Evolutionary conservation across 1,140 invertebrate species (phyloP).

Genomic region (Megathymus violae): DNA sequence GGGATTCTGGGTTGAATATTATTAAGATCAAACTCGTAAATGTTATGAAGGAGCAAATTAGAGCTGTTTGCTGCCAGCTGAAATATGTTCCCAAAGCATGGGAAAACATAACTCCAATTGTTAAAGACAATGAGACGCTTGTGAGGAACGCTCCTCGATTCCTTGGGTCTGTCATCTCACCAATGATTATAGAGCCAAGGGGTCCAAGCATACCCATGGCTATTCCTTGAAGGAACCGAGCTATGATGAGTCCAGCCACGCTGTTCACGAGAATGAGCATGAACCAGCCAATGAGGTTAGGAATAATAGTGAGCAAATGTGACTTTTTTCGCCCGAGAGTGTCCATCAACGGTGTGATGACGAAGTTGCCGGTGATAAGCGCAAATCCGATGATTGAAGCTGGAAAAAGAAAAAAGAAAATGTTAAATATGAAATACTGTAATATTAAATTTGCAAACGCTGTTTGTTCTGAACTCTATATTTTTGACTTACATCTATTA

Average conservation of each 20-base stretch:
- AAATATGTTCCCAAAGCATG: slow-evolving; percentile 63
- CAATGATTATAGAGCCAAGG: slow-evolving; percentile 72
- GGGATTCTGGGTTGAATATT: slow-evolving; percentile 71
- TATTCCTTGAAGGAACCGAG: slow-evolving; percentile 69
- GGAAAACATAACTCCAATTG: slow-evolving; percentile 66
- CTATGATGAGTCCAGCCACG: slow-evolving; percentile 62
- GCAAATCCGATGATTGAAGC: slow-evolving; percentile 75
- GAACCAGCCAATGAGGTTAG: slow-evolving; percentile 67
- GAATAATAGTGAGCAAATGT: slow-evolving; percentile 62
- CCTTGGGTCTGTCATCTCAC: slow-evolving; percentile 77
- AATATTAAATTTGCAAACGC: too few relatives aligned
- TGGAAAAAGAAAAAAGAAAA: slow-evolving; percentile 44
- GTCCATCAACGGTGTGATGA: slow-evolving; percentile 68
- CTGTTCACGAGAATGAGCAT: slow-evolving; percentile 60
- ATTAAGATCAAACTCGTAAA: slow-evolving; percentile 65
- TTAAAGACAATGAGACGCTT: slow-evolving; percentile 67
- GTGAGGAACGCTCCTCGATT: slow-evolving; percentile 71
- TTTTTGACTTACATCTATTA: too few relatives aligned
- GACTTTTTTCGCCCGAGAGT: slow-evolving; percentile 63
- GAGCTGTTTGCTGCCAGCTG: slow-evolving; percentile 68
- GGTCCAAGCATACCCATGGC: slow-evolving; percentile 76
- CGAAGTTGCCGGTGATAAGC: slow-evolving; percentile 69
- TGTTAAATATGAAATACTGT: not conserved
- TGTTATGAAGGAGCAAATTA: slow-evolving; percentile 70
- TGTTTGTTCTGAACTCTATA: too few relatives aligned